phyloP scores from a whole-genome alignment of 2,113 vertebrate species.

The Alouatta palliata region DNA sequence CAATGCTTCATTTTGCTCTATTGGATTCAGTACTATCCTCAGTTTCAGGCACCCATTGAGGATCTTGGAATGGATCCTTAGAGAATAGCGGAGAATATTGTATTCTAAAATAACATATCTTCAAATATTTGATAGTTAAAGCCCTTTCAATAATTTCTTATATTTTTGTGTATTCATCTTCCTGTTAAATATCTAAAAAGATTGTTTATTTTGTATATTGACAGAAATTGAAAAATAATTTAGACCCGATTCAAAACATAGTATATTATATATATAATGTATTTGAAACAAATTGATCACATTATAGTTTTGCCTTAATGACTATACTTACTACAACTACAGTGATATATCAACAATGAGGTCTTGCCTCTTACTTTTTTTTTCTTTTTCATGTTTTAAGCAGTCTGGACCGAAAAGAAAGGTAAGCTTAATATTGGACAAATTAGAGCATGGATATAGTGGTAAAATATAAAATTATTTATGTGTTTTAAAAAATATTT shows the following conservation, averaged over 20 bases:
- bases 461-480: conserved; percentile 51
- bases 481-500: conserved; percentile 50
- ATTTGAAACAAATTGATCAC: conserved; percentile 41
- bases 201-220: conserved; percentile 59
- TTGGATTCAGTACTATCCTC: neutral
- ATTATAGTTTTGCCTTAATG: conserved; percentile 59
- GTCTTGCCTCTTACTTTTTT: conserved; percentile 76
- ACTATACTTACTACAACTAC: conserved; percentile 57
- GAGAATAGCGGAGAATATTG: neutral
- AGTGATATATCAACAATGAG: conserved; percentile 66
- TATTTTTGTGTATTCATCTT: conserved; percentile 17
- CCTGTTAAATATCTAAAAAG: conserved; percentile 15
- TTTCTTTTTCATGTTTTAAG: conserved; percentile 81
- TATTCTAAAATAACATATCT: conserved; percentile 24
- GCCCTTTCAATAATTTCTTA: conserved; percentile 36
- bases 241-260: conserved; percentile 44
- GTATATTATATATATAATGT: conserved; percentile 23
- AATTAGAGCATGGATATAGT: conserved; percentile 71
- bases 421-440: conserved; percentile 77
- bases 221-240: neutral
- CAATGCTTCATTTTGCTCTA: neutral
- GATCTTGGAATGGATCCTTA: neutral
- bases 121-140: conserved; percentile 33
- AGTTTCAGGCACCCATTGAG: neutral
- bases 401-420: conserved; percentile 81